Evolutionary conservation across 2,888 invertebrate genomes (phyloP).

Genomic region (Oeneis ivallda): DNA sequence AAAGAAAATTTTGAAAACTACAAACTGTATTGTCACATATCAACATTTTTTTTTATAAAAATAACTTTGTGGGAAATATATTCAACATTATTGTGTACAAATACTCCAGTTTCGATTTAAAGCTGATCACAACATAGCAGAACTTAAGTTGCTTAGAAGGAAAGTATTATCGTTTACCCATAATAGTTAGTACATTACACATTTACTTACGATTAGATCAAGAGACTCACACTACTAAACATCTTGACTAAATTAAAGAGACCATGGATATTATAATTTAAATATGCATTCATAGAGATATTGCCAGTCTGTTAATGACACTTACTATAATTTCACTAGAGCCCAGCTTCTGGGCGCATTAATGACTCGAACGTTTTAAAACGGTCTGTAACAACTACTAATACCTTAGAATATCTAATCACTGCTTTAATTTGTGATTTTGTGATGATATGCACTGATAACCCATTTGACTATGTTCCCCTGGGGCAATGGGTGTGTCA

Average conservation of each 20-base stretch:
- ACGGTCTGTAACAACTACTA: conserved; percentile 79
- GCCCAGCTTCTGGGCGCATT: conserved; percentile 76
- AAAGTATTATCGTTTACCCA: conserved; percentile 69
- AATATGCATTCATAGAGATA: conserved; percentile 80
- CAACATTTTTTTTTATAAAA: conserved; percentile 72
- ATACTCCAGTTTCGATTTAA: conserved; percentile 76
- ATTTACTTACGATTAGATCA: conserved; percentile 72
- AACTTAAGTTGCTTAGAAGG: conserved; percentile 77
- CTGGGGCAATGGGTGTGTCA: conserved; percentile 67
- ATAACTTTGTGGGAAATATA: conserved; percentile 74
- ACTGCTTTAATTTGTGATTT: conserved; percentile 81
- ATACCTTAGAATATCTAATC: conserved; percentile 81
- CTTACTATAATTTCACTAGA: conserved; percentile 79
- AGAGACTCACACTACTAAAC: conserved; percentile 81
- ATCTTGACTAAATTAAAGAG: conserved; percentile 80
- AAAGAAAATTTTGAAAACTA: conserved; percentile 66
- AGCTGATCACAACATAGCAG: conserved; percentile 79
- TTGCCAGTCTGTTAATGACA: conserved; percentile 80
- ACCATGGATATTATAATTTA: conserved; percentile 78
- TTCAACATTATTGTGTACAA: conserved; percentile 69
- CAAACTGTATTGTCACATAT: conserved; percentile 77
- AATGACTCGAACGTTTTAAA: conserved; percentile 78
- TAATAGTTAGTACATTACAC: conserved; percentile 72
- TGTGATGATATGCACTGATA: conserved; percentile 82
- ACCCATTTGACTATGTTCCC: conserved; percentile 69